Base-by-base conservation (phyloP, 2,797 vertebrate genomes). In the Fistularia tabacaria region DNA sequence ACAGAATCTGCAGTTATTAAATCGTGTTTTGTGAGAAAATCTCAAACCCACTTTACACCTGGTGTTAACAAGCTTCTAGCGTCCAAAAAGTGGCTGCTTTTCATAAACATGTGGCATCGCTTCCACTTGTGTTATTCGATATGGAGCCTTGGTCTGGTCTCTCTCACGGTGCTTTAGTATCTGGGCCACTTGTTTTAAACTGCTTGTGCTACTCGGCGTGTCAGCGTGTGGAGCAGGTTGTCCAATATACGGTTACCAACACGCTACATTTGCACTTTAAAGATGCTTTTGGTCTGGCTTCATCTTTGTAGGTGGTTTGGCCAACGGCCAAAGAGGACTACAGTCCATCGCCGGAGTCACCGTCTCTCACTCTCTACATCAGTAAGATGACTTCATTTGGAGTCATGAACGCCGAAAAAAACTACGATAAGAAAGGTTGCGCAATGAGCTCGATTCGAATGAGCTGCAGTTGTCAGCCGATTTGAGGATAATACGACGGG, bases 231-330 rank as follows among this genome's bases (percentile, higher is more conserved):
- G 38, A 40, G 44, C 47, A 60, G 48, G 9, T 60, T 40, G 46
- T 37, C 42, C 37, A 14, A 6, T 56, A 45, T 51, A 54, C 57
- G 43, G 40, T 48, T 52, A 43, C 54, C 15, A 69, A 48, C 46
- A 52, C 59, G 67, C 51, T 55, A 59, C 40, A 68, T 70, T 71
- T 57, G 42, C 45, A 57, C 56, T 60, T 54, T 49, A 11, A 41
- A 48, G 57, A 46, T 44, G 57, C 43, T 62, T 70, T 52, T 9
- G 9, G 57, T 25, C 56, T 57, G 52, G 36, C 12, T 0, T 3
- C 52, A 45, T 63, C 55, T 53, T 50, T 53, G 56, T 59, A 40
- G 72, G 62, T 63, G 60, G 62, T 74, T 71, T 76, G 69, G 61
- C 56, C 38, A 7, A 60, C 54, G 42, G 58, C 52, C 66, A 0